A percentile compares a stretch with the other conserved stretches of the same genome.
Evolutionary conservation across 1,140 invertebrate species (phyloP).

Genomic region (Danaus plexippus): DNA sequence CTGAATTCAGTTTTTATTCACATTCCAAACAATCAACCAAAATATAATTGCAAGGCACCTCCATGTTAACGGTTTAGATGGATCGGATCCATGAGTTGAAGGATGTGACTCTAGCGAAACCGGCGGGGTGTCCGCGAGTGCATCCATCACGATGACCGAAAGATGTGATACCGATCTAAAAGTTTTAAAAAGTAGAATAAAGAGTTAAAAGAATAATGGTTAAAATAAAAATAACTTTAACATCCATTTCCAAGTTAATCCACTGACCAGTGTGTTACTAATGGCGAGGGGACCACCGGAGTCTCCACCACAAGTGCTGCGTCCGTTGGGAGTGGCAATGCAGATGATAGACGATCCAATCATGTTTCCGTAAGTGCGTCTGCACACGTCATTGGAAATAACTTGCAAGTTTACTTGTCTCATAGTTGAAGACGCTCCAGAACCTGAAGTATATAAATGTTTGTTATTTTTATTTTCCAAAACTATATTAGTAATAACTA

Average conservation of each 20-base stretch:
- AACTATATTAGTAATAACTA: background rate
- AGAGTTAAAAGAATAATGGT: too few relatives aligned
- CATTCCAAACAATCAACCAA: too few relatives aligned
- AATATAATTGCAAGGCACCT: too few relatives aligned
- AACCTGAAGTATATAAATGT: background rate
- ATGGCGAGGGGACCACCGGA: conserved; percentile 12
- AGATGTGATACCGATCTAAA: too few relatives aligned
- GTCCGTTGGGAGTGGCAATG: conserved; percentile 1
- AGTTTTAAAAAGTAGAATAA: too few relatives aligned
- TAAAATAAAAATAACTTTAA: too few relatives aligned
- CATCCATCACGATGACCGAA: too few relatives aligned
- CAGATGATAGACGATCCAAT: conserved; percentile 4
- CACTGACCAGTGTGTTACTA: conserved; percentile 4
- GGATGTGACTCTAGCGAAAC: conserved; percentile 11
- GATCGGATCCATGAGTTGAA: conserved; percentile 9
- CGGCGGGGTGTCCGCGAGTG: background rate
- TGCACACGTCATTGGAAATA: conserved; percentile 10
- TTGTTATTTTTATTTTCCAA: too few relatives aligned
- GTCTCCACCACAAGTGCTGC: conserved; percentile 8
- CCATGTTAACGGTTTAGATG: too few relatives aligned
- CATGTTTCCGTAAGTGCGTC: conserved; percentile 1
- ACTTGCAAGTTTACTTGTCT: conserved; percentile 11
- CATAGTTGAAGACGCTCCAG: background rate
- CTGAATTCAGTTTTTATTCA: too few relatives aligned
- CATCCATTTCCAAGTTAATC: background rate